Conservation (phyloP, 2,113 vertebrate genomes). For the Neofelis nebulosa region DNA sequence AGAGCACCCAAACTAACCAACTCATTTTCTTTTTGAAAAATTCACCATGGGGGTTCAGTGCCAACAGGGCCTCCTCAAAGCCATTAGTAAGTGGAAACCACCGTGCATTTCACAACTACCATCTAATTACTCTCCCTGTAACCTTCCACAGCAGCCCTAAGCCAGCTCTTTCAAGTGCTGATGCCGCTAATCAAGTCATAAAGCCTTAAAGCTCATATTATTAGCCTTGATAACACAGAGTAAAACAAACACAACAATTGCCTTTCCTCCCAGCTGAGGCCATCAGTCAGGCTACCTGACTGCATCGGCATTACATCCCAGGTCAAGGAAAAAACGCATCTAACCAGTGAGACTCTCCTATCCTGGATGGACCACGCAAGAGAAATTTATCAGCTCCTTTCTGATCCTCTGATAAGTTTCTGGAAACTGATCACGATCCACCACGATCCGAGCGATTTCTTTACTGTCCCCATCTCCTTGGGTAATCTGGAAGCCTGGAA, state of each 20-base stretch:
- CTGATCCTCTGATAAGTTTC: neutral
- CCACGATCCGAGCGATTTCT: neutral
- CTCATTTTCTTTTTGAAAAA: neutral
- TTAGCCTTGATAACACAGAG: slow-evolving; percentile 53
- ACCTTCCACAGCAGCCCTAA: slow-evolving; percentile 22
- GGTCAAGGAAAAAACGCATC: neutral
- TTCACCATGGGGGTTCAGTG: neutral
- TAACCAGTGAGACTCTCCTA: neutral
- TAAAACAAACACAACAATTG: slow-evolving; percentile 56
- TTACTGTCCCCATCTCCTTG: neutral
- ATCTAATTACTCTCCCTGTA: slow-evolving; percentile 61
- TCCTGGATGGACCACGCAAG: neutral
- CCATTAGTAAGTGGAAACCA: slow-evolving; percentile 23
- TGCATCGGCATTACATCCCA: accelerated
- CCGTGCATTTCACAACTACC: slow-evolving; percentile 54
- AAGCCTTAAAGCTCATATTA: slow-evolving; percentile 56
- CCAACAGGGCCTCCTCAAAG: neutral
- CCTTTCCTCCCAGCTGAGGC: neutral
- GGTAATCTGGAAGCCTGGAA: neutral
- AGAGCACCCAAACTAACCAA: neutral
- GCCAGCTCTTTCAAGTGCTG: slow-evolving; percentile 57
- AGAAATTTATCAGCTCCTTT: neutral
- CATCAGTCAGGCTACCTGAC: neutral
- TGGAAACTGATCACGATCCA: neutral
- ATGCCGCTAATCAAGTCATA: slow-evolving; percentile 65